Percentiles rank a stretch among this genome's conserved stretches.
Evolutionary conservation across 2,888 invertebrate genomes (phyloP).

Genomic region (Cheilosia impressa): DNA sequence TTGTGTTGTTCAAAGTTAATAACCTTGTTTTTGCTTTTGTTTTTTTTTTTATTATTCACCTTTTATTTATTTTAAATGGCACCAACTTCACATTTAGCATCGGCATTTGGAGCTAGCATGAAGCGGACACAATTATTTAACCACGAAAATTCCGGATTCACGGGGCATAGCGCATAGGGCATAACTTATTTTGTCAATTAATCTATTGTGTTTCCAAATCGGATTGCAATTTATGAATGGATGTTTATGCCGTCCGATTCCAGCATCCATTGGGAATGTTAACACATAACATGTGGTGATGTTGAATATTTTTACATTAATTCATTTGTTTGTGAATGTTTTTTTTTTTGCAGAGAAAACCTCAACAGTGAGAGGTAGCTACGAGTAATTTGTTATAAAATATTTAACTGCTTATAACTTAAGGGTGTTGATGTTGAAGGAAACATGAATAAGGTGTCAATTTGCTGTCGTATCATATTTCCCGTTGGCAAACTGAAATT

Average conservation of each 20-base stretch:
- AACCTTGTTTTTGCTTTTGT: conserved; percentile 62
- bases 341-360: too few species aligned
- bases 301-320: conserved; percentile 60
- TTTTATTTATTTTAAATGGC: conserved; percentile 37
- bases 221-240: conserved; percentile 52
- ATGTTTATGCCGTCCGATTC: conserved; percentile 32
- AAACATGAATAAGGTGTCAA: too few species aligned
- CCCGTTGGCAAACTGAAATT: too few species aligned
- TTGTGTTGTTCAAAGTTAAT: conserved; percentile 68
- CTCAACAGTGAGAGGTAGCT: too few species aligned
- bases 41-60: conserved; percentile 11
- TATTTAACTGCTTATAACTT: too few species aligned
- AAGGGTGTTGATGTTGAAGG: too few species aligned
- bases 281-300: conserved; percentile 43
- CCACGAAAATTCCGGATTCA: conserved; percentile 58
- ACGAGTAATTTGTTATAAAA: too few species aligned
- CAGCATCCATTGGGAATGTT: conserved; percentile 40
- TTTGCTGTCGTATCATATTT: too few species aligned
- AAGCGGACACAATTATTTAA: conserved; percentile 37
- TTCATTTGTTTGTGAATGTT: neutral
- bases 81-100: conserved; percentile 43
- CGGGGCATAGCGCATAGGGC: neutral
- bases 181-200: conserved; percentile 45
- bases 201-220: conserved; percentile 14
- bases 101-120: neutral